Evolutionary conservation across 2,797 vertebrate genomes (phyloP).

Genomic region (Onychomys torridus): DNA sequence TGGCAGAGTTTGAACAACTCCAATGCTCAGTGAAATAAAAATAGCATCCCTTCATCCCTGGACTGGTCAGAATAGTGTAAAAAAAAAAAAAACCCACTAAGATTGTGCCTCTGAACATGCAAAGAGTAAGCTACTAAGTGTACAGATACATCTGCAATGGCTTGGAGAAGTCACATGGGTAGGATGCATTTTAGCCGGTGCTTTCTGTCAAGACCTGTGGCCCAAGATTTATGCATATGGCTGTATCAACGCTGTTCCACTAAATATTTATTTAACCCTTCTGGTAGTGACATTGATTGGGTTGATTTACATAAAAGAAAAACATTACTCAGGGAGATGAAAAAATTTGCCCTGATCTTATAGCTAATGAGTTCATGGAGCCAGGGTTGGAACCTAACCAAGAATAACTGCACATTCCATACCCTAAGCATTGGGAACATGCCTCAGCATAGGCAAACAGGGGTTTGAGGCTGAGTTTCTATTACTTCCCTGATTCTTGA

Average conservation of each 20-base stretch:
- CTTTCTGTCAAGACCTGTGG: neutral
- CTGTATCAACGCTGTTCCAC: neutral
- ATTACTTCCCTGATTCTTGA: neutral
- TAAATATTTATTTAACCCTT: neutral
- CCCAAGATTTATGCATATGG: neutral
- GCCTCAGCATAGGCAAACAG: neutral
- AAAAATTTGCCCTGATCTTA: neutral
- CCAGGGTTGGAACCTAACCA: neutral
- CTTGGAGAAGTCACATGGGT: neutral
- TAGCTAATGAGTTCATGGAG: neutral
- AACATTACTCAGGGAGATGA: neutral
- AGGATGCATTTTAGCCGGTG: neutral
- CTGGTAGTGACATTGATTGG: neutral
- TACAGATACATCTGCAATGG: neutral
- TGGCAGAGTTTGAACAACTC: constrained; percentile 61
- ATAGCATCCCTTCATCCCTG: constrained; percentile 28
- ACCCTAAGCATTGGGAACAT: neutral
- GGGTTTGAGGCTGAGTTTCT: neutral
- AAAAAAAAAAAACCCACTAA: neutral
- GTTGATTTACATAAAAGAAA: neutral
- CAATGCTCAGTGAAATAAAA: constrained; percentile 66
- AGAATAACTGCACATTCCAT: neutral
- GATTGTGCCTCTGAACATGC: neutral
- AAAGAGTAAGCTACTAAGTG: neutral
- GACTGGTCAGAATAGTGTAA: constrained; percentile 56